Conservation (phyloP, 2,888 invertebrate genomes). For the Charanyca ferruginea region DNA sequence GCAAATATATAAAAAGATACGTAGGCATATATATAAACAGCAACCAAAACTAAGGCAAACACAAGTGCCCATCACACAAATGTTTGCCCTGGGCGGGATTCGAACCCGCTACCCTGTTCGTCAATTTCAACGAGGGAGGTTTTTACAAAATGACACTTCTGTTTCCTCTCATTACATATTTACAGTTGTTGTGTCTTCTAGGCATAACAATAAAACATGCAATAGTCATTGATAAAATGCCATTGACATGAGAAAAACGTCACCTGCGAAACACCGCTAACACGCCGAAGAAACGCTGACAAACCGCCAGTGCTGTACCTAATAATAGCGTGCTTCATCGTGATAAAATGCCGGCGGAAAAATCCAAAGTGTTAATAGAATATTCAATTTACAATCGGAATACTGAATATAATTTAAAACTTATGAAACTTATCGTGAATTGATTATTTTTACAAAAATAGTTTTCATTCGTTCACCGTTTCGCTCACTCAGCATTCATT, state of each 20-base stretch:
- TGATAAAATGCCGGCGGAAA: constrained; percentile 41
- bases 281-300: constrained; percentile 18
- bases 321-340: constrained; percentile 27
- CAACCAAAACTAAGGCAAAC: too few species aligned
- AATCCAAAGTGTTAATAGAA: constrained; percentile 53
- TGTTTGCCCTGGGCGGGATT: too few species aligned
- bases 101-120: too few species aligned
- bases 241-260: constrained; percentile 23
- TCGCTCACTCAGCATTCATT: constrained; percentile 46
- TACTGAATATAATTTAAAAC: constrained; percentile 48
- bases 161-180: constrained; percentile 19
- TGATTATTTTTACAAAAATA: constrained; percentile 47
- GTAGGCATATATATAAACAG: too few species aligned
- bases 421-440: constrained; percentile 38
- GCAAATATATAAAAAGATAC: too few species aligned
- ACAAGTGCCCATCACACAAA: too few species aligned
- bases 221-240: neutral
- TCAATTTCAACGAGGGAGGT: too few species aligned
- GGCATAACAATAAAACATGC: neutral
- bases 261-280: constrained; percentile 22
- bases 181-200: constrained; percentile 8
- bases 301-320: constrained; percentile 8
- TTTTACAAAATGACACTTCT: too few species aligned
- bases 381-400: constrained; percentile 52
- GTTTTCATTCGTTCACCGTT: constrained; percentile 39